phyloP scores from a whole-genome alignment of 2,888 invertebrate species.

The Elegia similella region DNA sequence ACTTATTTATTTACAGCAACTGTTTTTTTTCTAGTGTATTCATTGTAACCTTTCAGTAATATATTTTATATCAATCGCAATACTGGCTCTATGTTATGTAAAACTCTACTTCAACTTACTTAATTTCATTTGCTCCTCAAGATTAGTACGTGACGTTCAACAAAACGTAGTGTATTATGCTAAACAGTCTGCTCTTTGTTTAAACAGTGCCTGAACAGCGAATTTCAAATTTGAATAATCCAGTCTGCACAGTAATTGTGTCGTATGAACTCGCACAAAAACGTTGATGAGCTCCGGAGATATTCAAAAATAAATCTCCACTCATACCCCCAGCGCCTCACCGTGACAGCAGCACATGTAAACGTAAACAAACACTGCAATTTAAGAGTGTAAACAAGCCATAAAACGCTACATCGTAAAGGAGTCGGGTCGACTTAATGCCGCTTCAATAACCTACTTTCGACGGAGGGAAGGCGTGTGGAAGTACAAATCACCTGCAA shows the following conservation, averaged over 20 bases:
- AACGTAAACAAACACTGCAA: conserved; percentile 14
- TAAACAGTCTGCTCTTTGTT: conserved; percentile 15
- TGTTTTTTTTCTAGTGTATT: background rate
- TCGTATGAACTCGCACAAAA: conserved; percentile 9
- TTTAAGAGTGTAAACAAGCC: conserved; percentile 13
- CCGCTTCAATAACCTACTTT: conserved; percentile 12
- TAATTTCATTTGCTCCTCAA: conserved; percentile 15
- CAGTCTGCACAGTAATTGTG: conserved; percentile 11
- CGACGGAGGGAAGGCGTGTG: background rate
- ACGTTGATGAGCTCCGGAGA: background rate
- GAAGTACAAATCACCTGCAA: conserved; percentile 17
- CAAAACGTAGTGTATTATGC: conserved; percentile 14
- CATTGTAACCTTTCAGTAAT: background rate
- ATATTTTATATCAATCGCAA: conserved; percentile 3
- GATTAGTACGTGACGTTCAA: conserved; percentile 15
- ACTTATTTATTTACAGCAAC: background rate
- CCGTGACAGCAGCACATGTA: conserved; percentile 2
- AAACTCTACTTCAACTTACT: conserved; percentile 3
- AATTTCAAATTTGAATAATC: conserved; percentile 17
- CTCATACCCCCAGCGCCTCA: background rate
- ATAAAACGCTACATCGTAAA: conserved; percentile 6
- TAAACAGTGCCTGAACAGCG: conserved; percentile 9
- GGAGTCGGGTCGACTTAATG: background rate
- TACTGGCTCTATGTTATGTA: background rate
- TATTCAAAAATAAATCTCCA: background rate